Conservation (phyloP, 2,888 invertebrate species). For the Lathronympha strigana region DNA sequence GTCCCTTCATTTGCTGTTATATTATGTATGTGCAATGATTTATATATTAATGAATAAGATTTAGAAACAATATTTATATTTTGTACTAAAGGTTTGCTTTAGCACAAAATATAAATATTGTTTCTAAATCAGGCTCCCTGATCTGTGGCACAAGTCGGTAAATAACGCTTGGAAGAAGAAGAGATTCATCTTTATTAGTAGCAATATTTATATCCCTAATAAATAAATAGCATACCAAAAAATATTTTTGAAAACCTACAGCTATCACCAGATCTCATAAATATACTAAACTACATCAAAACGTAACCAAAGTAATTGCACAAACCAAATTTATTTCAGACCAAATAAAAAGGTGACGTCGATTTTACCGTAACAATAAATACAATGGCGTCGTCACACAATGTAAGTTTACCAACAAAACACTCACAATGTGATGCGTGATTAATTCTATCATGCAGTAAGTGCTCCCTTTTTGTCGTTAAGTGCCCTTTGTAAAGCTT, state of each 20-base stretch:
- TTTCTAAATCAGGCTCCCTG: too few species aligned
- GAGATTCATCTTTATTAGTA: too few species aligned
- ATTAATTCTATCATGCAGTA: conserved; percentile 74
- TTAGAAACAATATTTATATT: too few species aligned
- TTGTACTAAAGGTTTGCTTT: too few species aligned
- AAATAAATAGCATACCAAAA: too few species aligned
- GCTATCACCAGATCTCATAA: not conserved
- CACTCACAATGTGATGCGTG: conserved; percentile 69
- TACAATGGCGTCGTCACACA: conserved; percentile 62
- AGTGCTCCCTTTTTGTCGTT: conserved; percentile 61
- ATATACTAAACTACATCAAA: conserved; percentile 46
- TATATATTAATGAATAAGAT: too few species aligned
- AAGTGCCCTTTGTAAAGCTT: conserved; percentile 50
- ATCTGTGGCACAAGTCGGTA: too few species aligned
- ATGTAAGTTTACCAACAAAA: conserved; percentile 79
- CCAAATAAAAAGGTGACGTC: conserved; percentile 40
- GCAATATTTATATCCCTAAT: too few species aligned
- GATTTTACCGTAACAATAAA: conserved; percentile 57
- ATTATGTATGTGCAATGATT: too few species aligned
- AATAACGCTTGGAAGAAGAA: too few species aligned
- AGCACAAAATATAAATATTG: too few species aligned
- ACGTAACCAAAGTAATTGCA: conserved; percentile 61
- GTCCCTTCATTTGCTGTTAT: too few species aligned
- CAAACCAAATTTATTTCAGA: conserved; percentile 65
- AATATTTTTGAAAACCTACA: not conserved